Evolutionary conservation across 30 jellyfish, hydroid and myxozoan genomes (phyloP).

Genomic region (Morbakka virulenta): DNA sequence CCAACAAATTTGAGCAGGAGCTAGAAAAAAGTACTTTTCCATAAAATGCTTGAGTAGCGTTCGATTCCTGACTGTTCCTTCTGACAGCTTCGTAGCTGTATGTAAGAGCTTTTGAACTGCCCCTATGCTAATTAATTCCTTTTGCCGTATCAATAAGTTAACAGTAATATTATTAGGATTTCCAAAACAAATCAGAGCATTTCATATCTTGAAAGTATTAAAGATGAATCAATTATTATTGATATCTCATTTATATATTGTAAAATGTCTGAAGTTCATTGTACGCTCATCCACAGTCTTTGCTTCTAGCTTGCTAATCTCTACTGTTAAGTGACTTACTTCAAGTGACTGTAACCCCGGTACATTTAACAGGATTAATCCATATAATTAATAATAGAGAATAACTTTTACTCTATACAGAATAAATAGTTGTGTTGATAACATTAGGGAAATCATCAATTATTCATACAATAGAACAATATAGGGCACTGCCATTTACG

Average conservation of each 20-base stretch:
- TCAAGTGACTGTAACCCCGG: background rate
- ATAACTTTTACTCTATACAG: slow-evolving; percentile 39
- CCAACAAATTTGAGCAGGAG: no score
- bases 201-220: background rate
- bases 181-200: background rate
- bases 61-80: no score
- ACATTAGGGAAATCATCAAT: background rate
- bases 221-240: background rate
- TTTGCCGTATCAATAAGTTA: background rate
- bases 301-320: background rate
- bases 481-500: background rate
- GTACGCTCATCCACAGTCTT: background rate
- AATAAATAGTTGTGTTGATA: background rate
- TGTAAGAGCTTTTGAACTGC: no score
- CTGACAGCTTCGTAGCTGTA: no score
- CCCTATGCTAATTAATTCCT: background rate
- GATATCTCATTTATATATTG: background rate
- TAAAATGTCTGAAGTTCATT: background rate
- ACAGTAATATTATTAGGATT: background rate
- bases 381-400: slow-evolving; percentile 77
- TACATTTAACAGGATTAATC: slow-evolving; percentile 65
- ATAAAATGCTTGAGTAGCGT: no score
- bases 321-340: background rate
- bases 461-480: no score
- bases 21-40: no score